These are phyloP conservation scores for Melolontha melolontha DNA, from an alignment of 2,888 invertebrate species.

Conservation along the genomic window DNA sequence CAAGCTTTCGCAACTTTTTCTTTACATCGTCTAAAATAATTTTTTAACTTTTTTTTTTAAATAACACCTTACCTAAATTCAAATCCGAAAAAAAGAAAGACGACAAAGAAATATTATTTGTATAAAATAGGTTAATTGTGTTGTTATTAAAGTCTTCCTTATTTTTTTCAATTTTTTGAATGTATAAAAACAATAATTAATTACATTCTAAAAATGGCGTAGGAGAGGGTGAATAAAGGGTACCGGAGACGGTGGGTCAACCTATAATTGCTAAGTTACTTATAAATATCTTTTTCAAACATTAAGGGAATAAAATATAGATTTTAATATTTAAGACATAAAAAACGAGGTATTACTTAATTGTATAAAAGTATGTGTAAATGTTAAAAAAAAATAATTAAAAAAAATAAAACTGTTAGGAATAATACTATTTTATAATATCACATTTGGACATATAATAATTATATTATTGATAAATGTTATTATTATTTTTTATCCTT, in stretches of 20 bases:
- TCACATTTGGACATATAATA: constrained; percentile 41
- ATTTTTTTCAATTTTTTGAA: too few relatives aligned
- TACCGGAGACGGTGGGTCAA: constrained; percentile 19
- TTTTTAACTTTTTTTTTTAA: constrained; percentile 11
- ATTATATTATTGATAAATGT: constrained; percentile 17
- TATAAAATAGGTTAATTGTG: too few relatives aligned
- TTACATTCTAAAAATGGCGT: too few relatives aligned
- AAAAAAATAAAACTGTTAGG: constrained; percentile 24
- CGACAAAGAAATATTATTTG: background rate
- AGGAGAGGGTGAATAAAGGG: too few relatives aligned
- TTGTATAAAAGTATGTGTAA: too few relatives aligned
- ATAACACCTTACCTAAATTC: background rate
- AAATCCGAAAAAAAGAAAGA: background rate
- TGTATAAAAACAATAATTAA: too few relatives aligned
- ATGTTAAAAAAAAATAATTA: background rate
- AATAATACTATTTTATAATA: constrained; percentile 45
- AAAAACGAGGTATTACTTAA: too few relatives aligned
- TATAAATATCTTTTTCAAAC: constrained; percentile 5
- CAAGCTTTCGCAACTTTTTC: constrained; percentile 31
- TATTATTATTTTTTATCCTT: background rate
- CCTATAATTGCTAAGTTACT: constrained; percentile 35
- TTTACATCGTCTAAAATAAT: constrained; percentile 26
- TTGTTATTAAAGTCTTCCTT: too few relatives aligned
- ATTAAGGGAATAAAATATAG: background rate
- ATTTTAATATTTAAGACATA: too few relatives aligned